Evolutionary conservation across 2,113 vertebrate genomes (phyloP).

Genomic region (Oryzias woworae): DNA sequence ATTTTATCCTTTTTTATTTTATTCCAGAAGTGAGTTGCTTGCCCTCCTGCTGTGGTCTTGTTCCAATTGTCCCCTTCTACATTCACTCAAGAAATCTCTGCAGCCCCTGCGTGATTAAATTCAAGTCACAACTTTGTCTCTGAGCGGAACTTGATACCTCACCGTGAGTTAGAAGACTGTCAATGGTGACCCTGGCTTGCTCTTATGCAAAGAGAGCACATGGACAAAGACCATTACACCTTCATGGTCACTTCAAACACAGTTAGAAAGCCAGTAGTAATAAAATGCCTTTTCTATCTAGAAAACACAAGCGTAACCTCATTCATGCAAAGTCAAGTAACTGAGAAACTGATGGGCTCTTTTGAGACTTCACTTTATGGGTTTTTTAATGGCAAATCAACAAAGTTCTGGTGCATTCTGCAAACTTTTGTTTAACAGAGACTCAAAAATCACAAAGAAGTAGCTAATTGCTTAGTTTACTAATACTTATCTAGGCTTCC

Average conservation of each 20-base stretch:
- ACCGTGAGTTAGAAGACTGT: constrained; percentile 15
- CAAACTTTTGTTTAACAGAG: constrained; percentile 18
- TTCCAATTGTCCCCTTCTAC: constrained; percentile 7
- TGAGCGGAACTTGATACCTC: not conserved
- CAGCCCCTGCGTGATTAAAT: not conserved
- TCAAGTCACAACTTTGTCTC: not conserved
- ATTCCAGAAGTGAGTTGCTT: no score
- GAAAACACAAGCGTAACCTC: not conserved
- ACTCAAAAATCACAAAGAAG: not conserved
- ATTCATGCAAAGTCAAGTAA: constrained; percentile 11
- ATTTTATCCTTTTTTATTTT: no score
- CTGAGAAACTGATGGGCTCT: constrained; percentile 5
- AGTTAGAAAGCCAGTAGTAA: not conserved
- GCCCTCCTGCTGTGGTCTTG: constrained; percentile 1
- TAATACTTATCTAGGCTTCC: no score
- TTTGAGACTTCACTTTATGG: not conserved
- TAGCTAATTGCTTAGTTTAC: not conserved
- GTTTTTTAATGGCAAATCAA: not conserved
- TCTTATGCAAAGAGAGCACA: constrained; percentile 5
- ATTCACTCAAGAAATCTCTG: not conserved
- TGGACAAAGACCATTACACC: constrained; percentile 27
- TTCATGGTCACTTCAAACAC: not conserved
- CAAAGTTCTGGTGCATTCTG: constrained; percentile 3
- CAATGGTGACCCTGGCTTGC: constrained; percentile 3
- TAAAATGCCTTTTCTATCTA: not conserved